Conservation (phyloP, 2,888 invertebrate genomes). For the Diachrysia chrysitis region DNA sequence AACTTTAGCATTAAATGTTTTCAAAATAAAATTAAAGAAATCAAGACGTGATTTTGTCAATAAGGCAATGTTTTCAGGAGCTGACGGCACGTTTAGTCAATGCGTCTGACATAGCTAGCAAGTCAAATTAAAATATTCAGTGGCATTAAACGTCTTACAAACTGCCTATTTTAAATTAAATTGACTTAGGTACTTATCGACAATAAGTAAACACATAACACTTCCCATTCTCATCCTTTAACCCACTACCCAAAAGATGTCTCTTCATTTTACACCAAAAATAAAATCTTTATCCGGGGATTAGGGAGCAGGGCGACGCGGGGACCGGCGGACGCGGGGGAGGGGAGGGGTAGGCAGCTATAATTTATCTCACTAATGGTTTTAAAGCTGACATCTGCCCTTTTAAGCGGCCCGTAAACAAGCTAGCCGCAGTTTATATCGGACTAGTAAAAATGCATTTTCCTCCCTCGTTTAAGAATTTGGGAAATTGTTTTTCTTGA, state of each 20-base stretch:
- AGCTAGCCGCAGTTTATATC: conserved; percentile 59
- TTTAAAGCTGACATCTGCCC: conserved; percentile 85
- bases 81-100: no score
- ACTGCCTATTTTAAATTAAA: no score
- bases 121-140: neutral
- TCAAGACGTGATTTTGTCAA: no score
- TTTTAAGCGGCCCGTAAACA: conserved; percentile 70
- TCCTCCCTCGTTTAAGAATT: conserved; percentile 49
- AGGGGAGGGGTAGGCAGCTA: conserved; percentile 61
- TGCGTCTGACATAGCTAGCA: neutral
- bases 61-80: no score
- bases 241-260: conserved; percentile 70
- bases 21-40: no score
- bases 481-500: conserved; percentile 44
- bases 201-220: no score
- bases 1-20: no score
- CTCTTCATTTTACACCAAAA: conserved; percentile 85
- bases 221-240: conserved; percentile 17
- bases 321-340: conserved; percentile 25
- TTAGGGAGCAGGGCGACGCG: conserved; percentile 64
- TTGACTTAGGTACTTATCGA: no score
- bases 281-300: conserved; percentile 84
- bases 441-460: conserved; percentile 60
- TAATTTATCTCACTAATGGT: conserved; percentile 85
- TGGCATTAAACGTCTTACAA: neutral